phyloP scores from a whole-genome alignment of 2,797 vertebrate species.

The Channa striata region DNA sequence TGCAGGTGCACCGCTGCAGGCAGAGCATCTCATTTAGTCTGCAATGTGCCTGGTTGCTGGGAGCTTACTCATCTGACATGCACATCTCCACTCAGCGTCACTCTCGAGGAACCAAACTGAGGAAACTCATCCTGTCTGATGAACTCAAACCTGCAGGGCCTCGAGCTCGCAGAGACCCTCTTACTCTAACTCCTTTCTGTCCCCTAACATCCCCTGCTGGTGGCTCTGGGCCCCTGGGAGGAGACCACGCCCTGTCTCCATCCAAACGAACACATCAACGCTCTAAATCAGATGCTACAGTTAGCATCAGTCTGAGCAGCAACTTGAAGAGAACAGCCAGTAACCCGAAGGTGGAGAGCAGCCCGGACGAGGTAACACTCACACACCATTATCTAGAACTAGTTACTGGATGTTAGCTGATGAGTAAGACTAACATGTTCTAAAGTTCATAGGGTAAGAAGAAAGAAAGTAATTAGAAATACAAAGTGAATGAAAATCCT shows the following conservation, averaged over 20 bases:
- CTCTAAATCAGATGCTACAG: constrained; percentile 96
- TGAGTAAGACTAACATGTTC: no score
- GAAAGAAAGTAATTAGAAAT: no score
- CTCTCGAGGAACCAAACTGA: constrained; percentile 94
- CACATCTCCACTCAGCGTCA: constrained; percentile 98
- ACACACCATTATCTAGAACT: no score
- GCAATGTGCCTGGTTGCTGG: constrained; percentile 93
- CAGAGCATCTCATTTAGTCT: constrained; percentile 96
- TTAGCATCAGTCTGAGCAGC: constrained; percentile 93
- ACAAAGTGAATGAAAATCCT: no score
- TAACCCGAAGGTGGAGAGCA: constrained; percentile 95
- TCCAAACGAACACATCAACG: constrained; percentile 97
- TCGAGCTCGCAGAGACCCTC: constrained; percentile 83
- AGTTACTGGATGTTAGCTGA: no score
- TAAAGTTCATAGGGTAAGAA: no score
- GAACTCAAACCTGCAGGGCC: constrained; percentile 91
- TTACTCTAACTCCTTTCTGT: constrained; percentile 82
- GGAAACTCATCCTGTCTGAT: constrained; percentile 94
- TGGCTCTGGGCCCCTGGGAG: constrained; percentile 57
- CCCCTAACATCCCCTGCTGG: constrained; percentile 49
- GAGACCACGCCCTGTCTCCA: constrained; percentile 88
- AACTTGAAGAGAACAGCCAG: constrained; percentile 96
- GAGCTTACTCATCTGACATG: constrained; percentile 97
- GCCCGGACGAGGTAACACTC: constrained; percentile 90
- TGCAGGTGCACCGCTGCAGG: constrained; percentile 91